Percentiles rank a stretch among this genome's conserved stretches.
phyloP scores from a whole-genome alignment of 2,888 invertebrate species.

The Nematopogon swammerdamellus region DNA sequence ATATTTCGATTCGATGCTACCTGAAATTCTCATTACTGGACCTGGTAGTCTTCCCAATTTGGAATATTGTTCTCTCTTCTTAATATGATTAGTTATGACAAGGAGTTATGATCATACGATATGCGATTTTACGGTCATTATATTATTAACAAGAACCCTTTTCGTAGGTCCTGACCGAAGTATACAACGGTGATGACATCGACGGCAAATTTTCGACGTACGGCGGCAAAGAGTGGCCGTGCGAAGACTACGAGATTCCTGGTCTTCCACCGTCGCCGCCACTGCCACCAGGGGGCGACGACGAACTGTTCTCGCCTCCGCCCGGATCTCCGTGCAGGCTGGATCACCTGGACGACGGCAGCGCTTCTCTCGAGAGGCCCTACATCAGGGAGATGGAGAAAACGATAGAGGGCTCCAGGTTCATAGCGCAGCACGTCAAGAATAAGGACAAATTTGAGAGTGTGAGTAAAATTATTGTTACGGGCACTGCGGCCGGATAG shows the following conservation, averaged over 20 bases:
- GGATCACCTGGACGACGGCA: slow-evolving; percentile 55
- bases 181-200: slow-evolving; percentile 61
- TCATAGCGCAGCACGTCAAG: slow-evolving; percentile 93
- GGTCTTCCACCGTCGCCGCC: slow-evolving; percentile 69
- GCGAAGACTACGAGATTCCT: slow-evolving; percentile 73
- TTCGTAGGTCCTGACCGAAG: slow-evolving; percentile 76
- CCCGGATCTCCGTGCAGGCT: slow-evolving; percentile 61
- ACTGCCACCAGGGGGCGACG: slow-evolving; percentile 76
- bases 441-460: slow-evolving; percentile 94
- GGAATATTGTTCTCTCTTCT: no score
- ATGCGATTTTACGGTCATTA: no score
- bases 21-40: no score
- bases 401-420: slow-evolving; percentile 88
- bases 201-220: slow-evolving; percentile 32
- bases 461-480: slow-evolving; percentile 62
- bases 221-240: slow-evolving; percentile 38
- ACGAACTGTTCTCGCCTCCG: slow-evolving; percentile 81
- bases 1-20: no score
- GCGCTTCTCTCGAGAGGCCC: slow-evolving; percentile 80
- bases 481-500: no score
- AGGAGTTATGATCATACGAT: no score
- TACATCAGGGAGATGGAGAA: slow-evolving; percentile 85
- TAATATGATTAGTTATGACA: no score
- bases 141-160: no score
- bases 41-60: no score